Conservation (phyloP, 2,113 vertebrate species). For the Eretmodus cyanostictus region DNA sequence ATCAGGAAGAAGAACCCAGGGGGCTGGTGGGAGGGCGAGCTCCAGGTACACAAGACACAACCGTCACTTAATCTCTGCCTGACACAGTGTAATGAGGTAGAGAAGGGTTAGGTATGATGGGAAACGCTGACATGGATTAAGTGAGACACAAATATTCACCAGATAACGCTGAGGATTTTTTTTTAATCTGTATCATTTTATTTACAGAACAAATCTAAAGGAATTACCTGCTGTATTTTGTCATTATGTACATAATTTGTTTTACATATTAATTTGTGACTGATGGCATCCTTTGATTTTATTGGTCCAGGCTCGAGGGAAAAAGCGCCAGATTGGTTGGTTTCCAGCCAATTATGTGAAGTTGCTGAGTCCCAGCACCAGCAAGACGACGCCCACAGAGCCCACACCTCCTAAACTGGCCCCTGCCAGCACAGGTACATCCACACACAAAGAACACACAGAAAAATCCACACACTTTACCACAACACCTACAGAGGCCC, state of each 20-base stretch:
- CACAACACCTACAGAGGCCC: not conserved
- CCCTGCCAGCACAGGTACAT: constrained; percentile 49
- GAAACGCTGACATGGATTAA: not conserved
- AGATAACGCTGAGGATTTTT: not conserved
- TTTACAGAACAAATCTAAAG: not conserved
- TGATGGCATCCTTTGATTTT: not conserved
- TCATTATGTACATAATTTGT: not conserved
- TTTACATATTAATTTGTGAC: not conserved
- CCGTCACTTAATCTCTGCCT: not conserved
- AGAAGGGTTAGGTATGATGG: not conserved
- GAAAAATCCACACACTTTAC: not conserved
- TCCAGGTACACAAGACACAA: constrained; percentile 77
- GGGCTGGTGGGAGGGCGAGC: constrained; percentile 99
- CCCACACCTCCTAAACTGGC: constrained; percentile 78
- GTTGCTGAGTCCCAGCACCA: constrained; percentile 92
- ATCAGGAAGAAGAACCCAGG: constrained; percentile 97
- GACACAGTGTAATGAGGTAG: not conserved
- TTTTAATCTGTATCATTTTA: not conserved
- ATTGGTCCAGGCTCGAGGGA: constrained; percentile 84
- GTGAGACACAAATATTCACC: accelerated
- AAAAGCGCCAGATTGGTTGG: constrained; percentile 98
- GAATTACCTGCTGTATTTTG: not conserved
- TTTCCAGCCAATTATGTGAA: constrained; percentile 99
- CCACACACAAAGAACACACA: not conserved
- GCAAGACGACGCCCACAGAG: constrained; percentile 93